Conservation (phyloP, 2,113 vertebrate species). For the Lagopus muta region DNA sequence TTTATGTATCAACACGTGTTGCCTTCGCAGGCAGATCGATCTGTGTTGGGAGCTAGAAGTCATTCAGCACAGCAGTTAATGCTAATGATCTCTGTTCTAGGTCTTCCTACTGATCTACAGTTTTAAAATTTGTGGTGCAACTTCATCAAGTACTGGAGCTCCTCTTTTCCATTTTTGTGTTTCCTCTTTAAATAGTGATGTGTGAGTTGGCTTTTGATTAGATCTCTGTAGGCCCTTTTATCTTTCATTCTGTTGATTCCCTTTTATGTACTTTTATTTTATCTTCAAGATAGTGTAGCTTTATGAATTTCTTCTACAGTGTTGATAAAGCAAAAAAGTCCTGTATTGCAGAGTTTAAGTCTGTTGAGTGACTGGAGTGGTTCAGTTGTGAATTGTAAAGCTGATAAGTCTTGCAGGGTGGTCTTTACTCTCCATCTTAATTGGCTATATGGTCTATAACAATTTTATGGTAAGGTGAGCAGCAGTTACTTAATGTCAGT, state of each 20-base stretch:
- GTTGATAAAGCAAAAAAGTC: neutral
- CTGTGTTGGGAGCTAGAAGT: neutral
- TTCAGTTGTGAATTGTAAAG: neutral
- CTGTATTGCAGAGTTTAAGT: neutral
- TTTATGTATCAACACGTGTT: neutral
- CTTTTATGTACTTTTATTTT: neutral
- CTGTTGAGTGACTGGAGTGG: neutral
- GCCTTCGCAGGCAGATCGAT: neutral
- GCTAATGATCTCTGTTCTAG: neutral
- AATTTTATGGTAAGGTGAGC: neutral
- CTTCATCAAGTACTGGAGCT: neutral
- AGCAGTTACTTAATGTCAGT: neutral
- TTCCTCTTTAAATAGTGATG: neutral
- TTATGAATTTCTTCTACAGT: neutral
- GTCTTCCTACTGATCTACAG: neutral
- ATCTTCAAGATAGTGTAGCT: neutral
- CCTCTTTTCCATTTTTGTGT: neutral
- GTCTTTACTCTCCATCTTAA: neutral
- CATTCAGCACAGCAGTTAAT: accelerated
- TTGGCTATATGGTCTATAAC: neutral
- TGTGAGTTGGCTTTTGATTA: neutral
- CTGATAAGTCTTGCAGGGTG: neutral
- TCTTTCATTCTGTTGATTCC: neutral
- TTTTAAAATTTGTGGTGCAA: neutral
- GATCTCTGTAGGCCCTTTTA: neutral